phyloP scores from a whole-genome alignment of 2,888 invertebrate species.

The Anagyrus pseudococci region DNA sequence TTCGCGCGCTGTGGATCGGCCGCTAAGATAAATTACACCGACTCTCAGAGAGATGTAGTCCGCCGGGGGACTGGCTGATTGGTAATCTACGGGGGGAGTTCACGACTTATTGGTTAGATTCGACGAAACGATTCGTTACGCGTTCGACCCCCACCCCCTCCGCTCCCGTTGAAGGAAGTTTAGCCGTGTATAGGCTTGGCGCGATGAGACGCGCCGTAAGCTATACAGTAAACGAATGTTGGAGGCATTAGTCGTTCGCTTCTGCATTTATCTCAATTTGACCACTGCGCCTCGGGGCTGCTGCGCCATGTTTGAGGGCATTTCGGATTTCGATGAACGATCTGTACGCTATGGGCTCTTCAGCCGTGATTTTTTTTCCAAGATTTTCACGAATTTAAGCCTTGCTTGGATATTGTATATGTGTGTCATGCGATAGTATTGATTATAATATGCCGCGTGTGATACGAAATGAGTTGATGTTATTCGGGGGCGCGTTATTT shows the following conservation, averaged over 20 bases:
- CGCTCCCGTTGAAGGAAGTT: background rate
- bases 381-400: no score
- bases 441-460: no score
- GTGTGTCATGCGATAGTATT: no score
- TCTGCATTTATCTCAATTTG: slow-evolving; percentile 13
- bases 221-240: no score
- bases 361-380: no score
- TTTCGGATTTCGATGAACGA: background rate
- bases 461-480: no score
- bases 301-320: background rate
- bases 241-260: slow-evolving; percentile 16
- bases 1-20: background rate
- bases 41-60: background rate
- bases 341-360: background rate
- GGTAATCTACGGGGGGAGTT: background rate
- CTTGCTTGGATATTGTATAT: no score
- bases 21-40: background rate
- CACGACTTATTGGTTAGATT: background rate
- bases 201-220: background rate
- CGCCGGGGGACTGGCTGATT: background rate
- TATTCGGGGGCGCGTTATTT: no score
- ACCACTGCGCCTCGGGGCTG: no score
- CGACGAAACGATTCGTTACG: background rate
- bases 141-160: no score
- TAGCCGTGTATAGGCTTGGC: background rate